Evolutionary conservation across 2,797 vertebrate genomes (phyloP), one percentile per base, ranked within the genome.

Genomic region (Rallus crepitans): DNA sequence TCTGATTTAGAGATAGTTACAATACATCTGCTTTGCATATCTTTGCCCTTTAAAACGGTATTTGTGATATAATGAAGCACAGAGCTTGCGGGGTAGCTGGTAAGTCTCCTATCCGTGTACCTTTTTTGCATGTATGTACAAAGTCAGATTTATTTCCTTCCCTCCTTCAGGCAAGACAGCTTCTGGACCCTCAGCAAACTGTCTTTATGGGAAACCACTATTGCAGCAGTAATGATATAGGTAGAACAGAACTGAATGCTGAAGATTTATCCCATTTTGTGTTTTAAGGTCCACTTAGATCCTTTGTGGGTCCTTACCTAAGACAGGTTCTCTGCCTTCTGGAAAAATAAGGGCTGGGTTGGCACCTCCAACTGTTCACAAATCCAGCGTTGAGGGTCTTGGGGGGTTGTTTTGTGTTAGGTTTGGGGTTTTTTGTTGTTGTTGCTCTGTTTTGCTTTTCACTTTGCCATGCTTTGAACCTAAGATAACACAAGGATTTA

Each of bases 41-140:
- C 91, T 94, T 95, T 96, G 92, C 88, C 95, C 92, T 96, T 95
- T 96, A 73, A 90, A 76, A 50, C 2, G 9, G 3, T 94, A 42
- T 92, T 89, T 94, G 56, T 92, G 90, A 27, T 71, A 78, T 52
- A 94, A 80, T 45, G 82, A 91, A 95, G 68, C 68, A 60, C 57
- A 42, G 50, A 65, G 82, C 83, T 95, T 47, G 55, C 83, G 88
- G 80, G 84, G 23, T 91, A 76, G 56, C 66, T 91, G 75, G 37
- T 89, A 73, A 94, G 61, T 82, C n/a, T 63, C 61, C 40, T 83
- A 28, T 25, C 64, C 20, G 1, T 55, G 42, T 20, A 21, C 23
- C 16, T 48, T 57, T 31, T 73, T 52, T 60, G 1, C 5, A 12
- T 64, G 37, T 69, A 8, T 64, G 28, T 84, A 35, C 77, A 72